phyloP scores from a whole-genome alignment of 2,113 vertebrate species.

The Cephalopholis sonnerati region DNA sequence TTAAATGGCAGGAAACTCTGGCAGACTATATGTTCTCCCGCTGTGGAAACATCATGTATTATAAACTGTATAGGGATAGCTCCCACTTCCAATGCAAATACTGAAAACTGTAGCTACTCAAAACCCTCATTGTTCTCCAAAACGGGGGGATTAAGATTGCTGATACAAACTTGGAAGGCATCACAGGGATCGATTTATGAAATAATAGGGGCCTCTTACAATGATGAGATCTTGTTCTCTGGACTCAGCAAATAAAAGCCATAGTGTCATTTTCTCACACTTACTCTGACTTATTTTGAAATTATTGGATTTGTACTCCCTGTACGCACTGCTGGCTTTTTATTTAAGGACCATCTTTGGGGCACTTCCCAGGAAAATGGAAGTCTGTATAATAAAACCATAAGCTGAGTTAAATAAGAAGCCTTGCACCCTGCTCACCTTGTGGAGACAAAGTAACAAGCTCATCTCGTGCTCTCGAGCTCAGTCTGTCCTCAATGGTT shows the following conservation, averaged over 20 bases:
- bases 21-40: background rate
- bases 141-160: slow-evolving; percentile 31
- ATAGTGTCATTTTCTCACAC: slow-evolving; percentile 60
- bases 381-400: slow-evolving; percentile 40
- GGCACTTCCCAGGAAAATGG: slow-evolving; percentile 39
- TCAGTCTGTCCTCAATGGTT: background rate
- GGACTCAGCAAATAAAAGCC: slow-evolving; percentile 59
- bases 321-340: slow-evolving; percentile 21
- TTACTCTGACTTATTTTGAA: slow-evolving; percentile 60
- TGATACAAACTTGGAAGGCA: slow-evolving; percentile 67
- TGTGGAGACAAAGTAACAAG: slow-evolving; percentile 36
- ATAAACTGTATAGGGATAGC: slow-evolving; percentile 18
- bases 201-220: slow-evolving; percentile 69
- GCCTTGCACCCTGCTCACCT: slow-evolving; percentile 19
- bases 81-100: slow-evolving; percentile 24
- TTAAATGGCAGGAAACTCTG: slow-evolving; percentile 23
- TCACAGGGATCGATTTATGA: slow-evolving; percentile 57
- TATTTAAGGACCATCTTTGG: slow-evolving; percentile 41
- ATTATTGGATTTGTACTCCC: slow-evolving; percentile 61
- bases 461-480: slow-evolving; percentile 9
- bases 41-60: slow-evolving; percentile 30
- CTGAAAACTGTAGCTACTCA: slow-evolving; percentile 39
- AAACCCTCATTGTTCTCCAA: slow-evolving; percentile 62
- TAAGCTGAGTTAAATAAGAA: slow-evolving; percentile 28
- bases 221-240: slow-evolving; percentile 64